Base-by-base conservation (phyloP, 2,888 invertebrate species). In the Trichacis sp. region DNA sequence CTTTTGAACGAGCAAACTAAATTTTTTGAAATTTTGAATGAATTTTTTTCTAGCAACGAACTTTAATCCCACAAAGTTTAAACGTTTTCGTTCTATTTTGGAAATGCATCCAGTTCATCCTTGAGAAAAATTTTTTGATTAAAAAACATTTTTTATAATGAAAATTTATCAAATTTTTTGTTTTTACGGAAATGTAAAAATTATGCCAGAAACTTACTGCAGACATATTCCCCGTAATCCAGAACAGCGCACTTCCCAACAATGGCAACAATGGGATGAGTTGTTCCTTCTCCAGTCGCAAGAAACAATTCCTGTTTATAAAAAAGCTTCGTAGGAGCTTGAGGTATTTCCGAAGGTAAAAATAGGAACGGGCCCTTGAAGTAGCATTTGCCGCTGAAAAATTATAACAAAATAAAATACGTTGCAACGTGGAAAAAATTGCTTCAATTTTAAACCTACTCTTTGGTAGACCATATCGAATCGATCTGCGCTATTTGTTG, bases 291-390 rank as follows among this genome's bases (percentile, higher is more conserved):
- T 68, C 95, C 90, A 0, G 94, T 93, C 24, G 96, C 96, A 30
- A 96, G 87, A 76, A 98, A 90, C 62, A 98, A 90, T 86, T 99
- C 98, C 86, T 96, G 95, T 74, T 94, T 93, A 87, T 94, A 98
- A 85, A 96, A 97, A 48, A 94, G 88, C 86, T 90, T 89, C 56
- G 88, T 91, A 8, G 92, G 89, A 2, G 92, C 88, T 77, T 94
- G 93, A 9, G 93, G 90, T 11, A 97, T 92, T 84, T 98, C 98
- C 1, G 90, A 88, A 0, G 98, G 96, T 48, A 93, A 90, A 54
- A 98, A 90, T 72, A 98, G 90, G 92, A 95, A 96, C 0, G 97
- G 96, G 0, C 98, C 98, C 66, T 94, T 94, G 86, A 98, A 96
- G 82, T 92, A 96, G 53, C 93, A 92, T 81, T 94, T 93, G 49